Evolutionary conservation across 2,888 invertebrate species (phyloP), one percentile per base, ranked within the genome.

Genomic region (Drosophila subsilvestris): DNA sequence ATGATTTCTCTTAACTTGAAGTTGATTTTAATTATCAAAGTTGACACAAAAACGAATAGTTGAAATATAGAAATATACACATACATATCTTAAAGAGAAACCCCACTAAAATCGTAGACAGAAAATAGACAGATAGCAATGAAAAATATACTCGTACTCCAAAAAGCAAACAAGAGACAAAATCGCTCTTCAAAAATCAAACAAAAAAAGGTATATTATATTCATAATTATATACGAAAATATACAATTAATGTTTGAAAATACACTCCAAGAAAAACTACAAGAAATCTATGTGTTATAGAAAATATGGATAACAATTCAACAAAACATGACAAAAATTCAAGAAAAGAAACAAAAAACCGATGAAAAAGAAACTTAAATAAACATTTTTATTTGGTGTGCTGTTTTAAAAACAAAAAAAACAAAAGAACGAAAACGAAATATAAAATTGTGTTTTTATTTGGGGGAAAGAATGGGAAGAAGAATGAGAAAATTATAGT

Each of bases 321-420:
- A 57, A 67, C 56, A 61, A 55, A 66, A 43, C 65, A 37, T 55
- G 18, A 50, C 49, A 65, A 57, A 22, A 63, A 66, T 59, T 55
- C 55, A 67, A 58, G 45, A 60, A 49, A 47, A 57, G 51, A 63
- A 60, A 58, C 50, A 56, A 59, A 60, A 32, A 49, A 59, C 32
- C 12, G 14, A 63, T 58, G 37, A 42, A 37, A 18, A 6, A 27
- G 25, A 54, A 57, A 76, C 65, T 84, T 86, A 90, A 89, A 90
- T 90, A 91, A 86, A 90, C 89, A 90, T 90, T 91, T 90, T 90
- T 89, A 86, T 79, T 88, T 84, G 86, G 90, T 90, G 89, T 89
- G 88, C 72, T 73, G 88, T 90, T 89, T 89, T 69, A 77, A 83
- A 82, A 88, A 88, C 68, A 60, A 85, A n/a, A 85, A n/a, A 25